phyloP scores from a whole-genome alignment of 2,113 vertebrate species.

The Hippotragus niger region DNA sequence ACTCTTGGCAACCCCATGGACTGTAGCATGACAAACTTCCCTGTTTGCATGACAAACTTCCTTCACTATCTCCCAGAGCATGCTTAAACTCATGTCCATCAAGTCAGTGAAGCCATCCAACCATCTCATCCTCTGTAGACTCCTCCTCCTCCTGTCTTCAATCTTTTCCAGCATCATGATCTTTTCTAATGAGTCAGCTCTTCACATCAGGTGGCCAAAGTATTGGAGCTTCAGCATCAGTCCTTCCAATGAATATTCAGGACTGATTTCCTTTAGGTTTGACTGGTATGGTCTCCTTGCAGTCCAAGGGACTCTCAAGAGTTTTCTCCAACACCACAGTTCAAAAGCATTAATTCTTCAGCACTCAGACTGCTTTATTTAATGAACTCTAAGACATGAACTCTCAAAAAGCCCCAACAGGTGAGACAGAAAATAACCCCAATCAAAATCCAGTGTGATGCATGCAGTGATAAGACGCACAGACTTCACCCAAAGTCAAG shows the following conservation, averaged over 20 bases:
- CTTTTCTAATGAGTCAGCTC: not conserved
- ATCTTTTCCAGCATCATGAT: not conserved
- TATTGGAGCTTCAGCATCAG: not conserved
- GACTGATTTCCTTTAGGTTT: not conserved
- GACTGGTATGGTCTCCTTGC: not conserved
- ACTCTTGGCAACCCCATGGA: not conserved
- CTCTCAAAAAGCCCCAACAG: not conserved
- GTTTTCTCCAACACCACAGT: not conserved
- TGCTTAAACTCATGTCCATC: not conserved
- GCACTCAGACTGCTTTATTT: not conserved
- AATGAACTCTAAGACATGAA: not conserved
- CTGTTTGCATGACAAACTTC: not conserved
- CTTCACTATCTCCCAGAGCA: not conserved
- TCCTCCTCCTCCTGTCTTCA: not conserved
- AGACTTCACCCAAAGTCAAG: not conserved
- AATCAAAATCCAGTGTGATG: not conserved
- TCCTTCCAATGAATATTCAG: not conserved
- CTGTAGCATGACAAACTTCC: not conserved
- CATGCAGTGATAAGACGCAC: rapidly evolving
- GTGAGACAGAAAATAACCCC: not conserved
- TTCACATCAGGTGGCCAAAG: not conserved
- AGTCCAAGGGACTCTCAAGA: not conserved
- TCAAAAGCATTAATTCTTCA: not conserved
- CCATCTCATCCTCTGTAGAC: not conserved
- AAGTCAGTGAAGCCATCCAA: not conserved